These are phyloP conservation scores for Tympanuchus pallidicinctus DNA, from an alignment of 2,113 vertebrate genomes.

Conservation along the genomic window DNA sequence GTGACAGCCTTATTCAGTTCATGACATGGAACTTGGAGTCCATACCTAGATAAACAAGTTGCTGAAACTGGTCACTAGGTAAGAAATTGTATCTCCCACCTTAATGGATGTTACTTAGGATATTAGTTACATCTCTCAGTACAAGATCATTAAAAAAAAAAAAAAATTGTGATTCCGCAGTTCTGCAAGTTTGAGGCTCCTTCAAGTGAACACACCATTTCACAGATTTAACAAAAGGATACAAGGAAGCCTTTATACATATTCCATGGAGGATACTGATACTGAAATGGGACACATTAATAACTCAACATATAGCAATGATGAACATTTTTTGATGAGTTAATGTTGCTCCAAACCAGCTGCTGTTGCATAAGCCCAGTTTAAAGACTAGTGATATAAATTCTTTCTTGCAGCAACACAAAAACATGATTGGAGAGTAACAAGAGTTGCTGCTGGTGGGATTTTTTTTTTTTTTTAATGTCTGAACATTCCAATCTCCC, in stretches of 20 bases:
- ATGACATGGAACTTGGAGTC: background rate
- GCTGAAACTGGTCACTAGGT: background rate
- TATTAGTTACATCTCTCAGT: background rate
- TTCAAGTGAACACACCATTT: background rate
- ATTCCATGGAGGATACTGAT: background rate
- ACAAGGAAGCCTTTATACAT: background rate
- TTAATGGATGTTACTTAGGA: background rate
- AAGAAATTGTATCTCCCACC: background rate
- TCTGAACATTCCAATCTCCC: background rate
- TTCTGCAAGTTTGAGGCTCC: background rate
- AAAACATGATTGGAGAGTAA: background rate
- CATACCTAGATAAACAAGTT: background rate
- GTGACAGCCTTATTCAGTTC: background rate
- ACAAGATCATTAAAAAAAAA: background rate
- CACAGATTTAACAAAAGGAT: background rate
- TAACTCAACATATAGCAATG: background rate
- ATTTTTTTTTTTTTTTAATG: background rate
- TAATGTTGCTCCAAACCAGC: background rate
- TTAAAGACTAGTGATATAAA: background rate
- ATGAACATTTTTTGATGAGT: background rate
- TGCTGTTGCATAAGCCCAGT: background rate
- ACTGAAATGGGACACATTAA: background rate
- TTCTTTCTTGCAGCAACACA: background rate
- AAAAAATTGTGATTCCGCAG: background rate
- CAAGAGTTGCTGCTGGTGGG: background rate